These are phyloP conservation scores for Tragopan temminckii DNA, from an alignment of 2,797 vertebrate species.

Conservation along the genomic window DNA sequence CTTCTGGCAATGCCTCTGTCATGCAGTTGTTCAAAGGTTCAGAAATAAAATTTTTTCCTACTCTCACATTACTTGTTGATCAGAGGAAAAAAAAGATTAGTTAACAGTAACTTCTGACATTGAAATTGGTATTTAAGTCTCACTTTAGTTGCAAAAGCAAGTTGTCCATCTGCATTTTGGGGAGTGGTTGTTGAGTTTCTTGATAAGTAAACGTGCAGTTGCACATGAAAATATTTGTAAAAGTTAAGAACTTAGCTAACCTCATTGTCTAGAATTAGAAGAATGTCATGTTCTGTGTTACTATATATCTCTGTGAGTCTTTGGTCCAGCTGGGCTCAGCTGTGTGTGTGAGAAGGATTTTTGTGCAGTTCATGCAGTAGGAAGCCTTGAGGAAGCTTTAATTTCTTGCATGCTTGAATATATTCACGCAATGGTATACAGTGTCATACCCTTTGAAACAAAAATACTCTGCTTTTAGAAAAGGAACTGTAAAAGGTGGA, in stretches of 20 bases:
- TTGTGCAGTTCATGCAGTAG: not conserved
- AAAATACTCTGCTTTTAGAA: not conserved
- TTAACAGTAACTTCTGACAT: not conserved
- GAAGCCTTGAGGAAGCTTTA: not conserved
- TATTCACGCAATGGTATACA: not conserved
- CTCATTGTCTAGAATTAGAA: not conserved
- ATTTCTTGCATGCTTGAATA: not conserved
- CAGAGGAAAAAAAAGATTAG: constrained; percentile 7
- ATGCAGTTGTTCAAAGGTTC: not conserved
- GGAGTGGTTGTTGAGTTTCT: not conserved
- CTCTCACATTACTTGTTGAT: not conserved
- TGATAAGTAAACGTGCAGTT: not conserved
- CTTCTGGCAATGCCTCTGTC: not conserved
- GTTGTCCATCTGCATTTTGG: not conserved
- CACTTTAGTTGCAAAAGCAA: not conserved
- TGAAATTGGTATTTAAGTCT: not conserved
- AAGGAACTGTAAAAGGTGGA: not conserved
- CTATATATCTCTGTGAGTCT: not conserved
- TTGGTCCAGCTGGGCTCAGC: not conserved
- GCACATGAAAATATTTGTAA: not conserved
- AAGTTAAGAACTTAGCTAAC: not conserved
- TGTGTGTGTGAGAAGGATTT: not conserved
- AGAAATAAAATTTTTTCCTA: not conserved
- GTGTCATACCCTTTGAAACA: not conserved
- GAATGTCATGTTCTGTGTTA: not conserved